Evolutionary conservation across 30 jellyfish, hydroid and myxozoan species (phyloP), one percentile per base, ranked within the genome.

Genomic region (Rhopilema esculentum): DNA sequence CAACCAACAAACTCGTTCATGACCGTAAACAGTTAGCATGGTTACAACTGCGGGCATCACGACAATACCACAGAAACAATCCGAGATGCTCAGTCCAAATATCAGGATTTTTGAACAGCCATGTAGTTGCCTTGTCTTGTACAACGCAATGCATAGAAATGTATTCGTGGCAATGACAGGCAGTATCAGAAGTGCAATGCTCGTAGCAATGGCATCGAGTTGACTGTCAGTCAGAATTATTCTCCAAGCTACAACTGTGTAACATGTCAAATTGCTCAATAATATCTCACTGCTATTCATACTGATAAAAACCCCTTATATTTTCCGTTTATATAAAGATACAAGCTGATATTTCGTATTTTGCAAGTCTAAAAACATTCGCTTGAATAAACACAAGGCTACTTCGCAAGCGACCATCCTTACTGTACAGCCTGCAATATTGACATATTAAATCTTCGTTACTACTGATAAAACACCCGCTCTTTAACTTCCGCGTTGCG

Each of bases 221-320:
- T 80, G 90, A 7, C 49, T 68, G n/a, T 68, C 53, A 23, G 82
- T 63, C 18, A 80, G 76, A 23, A 80, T 80, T 28, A 72, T 32
- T 30, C 90, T 64, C 90, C 90, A 80, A 0, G 90, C 81, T 16
- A 66, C 82, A 0, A 81, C 65, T n/a, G 82, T 80, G 90, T 80
- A 80, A 61, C 90, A 80, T 12, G 57, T 12, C 57, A 40, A 2
- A 12, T 2, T 40, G 6, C 57, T 40, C 57, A 40, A 12, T 12
- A 12, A 40, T 40, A 40, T 40, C 57, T 40, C 57, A 40, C 57
- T 40, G 57, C 57, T 40, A 12, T 40, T 40, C 57, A 40, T 40
- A 12, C 12, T 40, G 57, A 40, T 12, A 12, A n/a, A n/a, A n/a
- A n/a, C n/a, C n/a, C n/a, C n/a, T n/a, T n/a, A n/a, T n/a, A n/a